Conservation (phyloP, 2,797 vertebrate genomes). For the Melanotaenia parkinsoni region DNA sequence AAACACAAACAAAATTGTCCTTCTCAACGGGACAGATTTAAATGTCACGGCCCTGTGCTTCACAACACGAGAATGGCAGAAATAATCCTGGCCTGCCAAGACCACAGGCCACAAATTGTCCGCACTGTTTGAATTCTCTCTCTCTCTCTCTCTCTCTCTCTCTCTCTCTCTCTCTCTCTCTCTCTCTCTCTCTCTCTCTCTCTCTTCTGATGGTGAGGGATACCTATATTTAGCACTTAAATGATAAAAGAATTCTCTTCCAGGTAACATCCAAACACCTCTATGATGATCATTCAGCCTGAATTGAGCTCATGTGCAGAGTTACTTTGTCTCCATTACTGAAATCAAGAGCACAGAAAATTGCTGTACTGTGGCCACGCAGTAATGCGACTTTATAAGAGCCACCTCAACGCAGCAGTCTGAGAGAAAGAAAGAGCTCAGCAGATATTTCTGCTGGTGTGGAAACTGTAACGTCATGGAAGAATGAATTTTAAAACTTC, state of each 20-base stretch:
- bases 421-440: neutral
- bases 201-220: neutral
- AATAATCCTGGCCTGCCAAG: slow-evolving; percentile 49
- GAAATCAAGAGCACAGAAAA: slow-evolving; percentile 34
- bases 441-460: neutral
- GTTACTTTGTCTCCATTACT: slow-evolving; percentile 30
- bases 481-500: slow-evolving; percentile 1
- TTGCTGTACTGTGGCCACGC: slow-evolving; percentile 37
- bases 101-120: slow-evolving; percentile 53
- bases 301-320: slow-evolving; percentile 19
- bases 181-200: no score
- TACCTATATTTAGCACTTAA: neutral
- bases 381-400: slow-evolving; percentile 34
- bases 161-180: no score
- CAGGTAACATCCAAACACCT: neutral
- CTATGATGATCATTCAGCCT: neutral
- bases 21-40: slow-evolving; percentile 61
- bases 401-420: slow-evolving; percentile 7
- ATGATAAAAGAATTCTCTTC: slow-evolving; percentile 2
- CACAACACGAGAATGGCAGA: slow-evolving; percentile 67
- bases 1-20: slow-evolving; percentile 27
- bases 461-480: slow-evolving; percentile 13
- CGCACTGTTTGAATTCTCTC: slow-evolving; percentile 30
- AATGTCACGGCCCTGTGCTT: slow-evolving; percentile 71
- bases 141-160: neutral